These are phyloP conservation scores for Abscondita cerata DNA, from an alignment of 2,888 invertebrate species.

Conservation along the genomic window DNA sequence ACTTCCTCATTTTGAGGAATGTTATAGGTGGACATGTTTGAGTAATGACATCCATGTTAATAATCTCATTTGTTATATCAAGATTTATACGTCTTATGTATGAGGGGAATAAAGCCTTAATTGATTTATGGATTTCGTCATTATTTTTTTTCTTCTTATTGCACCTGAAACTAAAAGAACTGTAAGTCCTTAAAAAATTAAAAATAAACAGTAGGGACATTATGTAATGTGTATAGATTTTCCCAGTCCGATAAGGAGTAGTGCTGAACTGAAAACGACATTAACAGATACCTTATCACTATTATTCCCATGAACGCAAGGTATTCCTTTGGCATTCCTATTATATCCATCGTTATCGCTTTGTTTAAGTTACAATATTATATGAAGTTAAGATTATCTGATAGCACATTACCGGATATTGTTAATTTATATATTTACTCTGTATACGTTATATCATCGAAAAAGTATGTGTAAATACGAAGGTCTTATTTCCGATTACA, in stretches of 20 bases:
- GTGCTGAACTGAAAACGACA: constrained; percentile 3
- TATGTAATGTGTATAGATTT: constrained; percentile 4
- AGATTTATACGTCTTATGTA: not conserved
- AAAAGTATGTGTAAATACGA: too few relatives aligned
- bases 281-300: constrained; percentile 13
- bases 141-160: too few relatives aligned
- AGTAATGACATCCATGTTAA: not conserved
- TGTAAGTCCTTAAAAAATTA: not conserved
- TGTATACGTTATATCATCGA: too few relatives aligned
- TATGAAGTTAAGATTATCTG: constrained; percentile 7
- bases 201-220: not conserved
- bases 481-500: too few relatives aligned
- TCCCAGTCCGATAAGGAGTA: constrained; percentile 14
- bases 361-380: constrained; percentile 6
- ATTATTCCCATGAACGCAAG: constrained; percentile 12
- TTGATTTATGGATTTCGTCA: constrained; percentile 5
- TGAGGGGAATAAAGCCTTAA: constrained; percentile 3
- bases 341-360: constrained; percentile 7
- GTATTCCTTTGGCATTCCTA: constrained; percentile 4
- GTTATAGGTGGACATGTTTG: too few relatives aligned
- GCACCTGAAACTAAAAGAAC: too few relatives aligned
- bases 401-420: constrained; percentile 6
- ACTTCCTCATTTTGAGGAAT: too few relatives aligned
- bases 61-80: constrained; percentile 7
- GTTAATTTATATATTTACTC: constrained; percentile 6